A percentile compares a stretch with the other conserved stretches of the same genome.
Conservation (phyloP, 2,113 vertebrate species). For the Polyodon spathula region DNA sequence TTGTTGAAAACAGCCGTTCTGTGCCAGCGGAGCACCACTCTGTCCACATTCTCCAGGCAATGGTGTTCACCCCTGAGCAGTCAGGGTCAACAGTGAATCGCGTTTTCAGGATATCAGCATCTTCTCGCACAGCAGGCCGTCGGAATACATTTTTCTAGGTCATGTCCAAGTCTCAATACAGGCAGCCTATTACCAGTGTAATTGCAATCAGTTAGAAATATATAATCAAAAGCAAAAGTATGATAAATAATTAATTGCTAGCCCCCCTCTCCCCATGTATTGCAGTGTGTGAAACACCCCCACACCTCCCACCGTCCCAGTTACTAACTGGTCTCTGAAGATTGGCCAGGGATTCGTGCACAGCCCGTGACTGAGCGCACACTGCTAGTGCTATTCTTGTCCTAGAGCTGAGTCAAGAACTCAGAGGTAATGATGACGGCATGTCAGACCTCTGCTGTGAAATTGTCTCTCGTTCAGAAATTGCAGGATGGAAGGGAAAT, state of each 20-base stretch:
- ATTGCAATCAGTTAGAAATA: not conserved
- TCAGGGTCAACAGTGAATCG: conserved; percentile 1
- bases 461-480: too few relatives aligned
- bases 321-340: too few relatives aligned
- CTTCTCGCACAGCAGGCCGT: not conserved
- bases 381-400: too few relatives aligned
- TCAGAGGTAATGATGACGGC: too few relatives aligned
- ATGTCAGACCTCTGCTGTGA: too few relatives aligned
- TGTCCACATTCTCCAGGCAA: not conserved
- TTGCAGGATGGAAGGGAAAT: too few relatives aligned
- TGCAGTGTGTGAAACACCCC: too few relatives aligned
- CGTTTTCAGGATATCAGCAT: not conserved
- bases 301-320: too few relatives aligned
- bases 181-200: not conserved
- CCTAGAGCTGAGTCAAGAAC: too few relatives aligned
- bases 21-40: not conserved
- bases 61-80: not conserved
- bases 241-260: not conserved
- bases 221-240: conserved; percentile 4
- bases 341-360: too few relatives aligned
- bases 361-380: too few relatives aligned
- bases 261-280: not conserved
- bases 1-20: too few relatives aligned
- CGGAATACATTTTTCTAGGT: not conserved
- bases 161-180: not conserved